phyloP scores from a whole-genome alignment of 2,113 vertebrate species.

The Ceratotherium simum region DNA sequence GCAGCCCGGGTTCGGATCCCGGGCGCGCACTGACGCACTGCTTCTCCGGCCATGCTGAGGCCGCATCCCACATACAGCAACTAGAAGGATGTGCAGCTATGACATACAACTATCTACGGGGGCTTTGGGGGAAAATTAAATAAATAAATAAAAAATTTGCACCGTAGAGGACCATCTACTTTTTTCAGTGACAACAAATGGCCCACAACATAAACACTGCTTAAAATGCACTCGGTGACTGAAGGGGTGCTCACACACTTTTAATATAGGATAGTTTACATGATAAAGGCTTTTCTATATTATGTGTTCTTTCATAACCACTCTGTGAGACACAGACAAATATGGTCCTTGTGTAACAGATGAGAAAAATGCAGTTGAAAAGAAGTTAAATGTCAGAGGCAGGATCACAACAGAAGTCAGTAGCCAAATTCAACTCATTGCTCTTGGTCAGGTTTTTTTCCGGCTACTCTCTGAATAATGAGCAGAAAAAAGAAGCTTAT shows the following conservation, averaged over 20 bases:
- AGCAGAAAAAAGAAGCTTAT: neutral
- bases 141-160: neutral
- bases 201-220: neutral
- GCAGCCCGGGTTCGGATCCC: no score
- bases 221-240: neutral
- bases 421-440: neutral
- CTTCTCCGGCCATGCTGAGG: no score
- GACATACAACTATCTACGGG: no score
- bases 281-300: neutral
- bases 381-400: slow-evolving; percentile 21
- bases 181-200: neutral
- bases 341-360: slow-evolving; percentile 15
- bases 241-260: neutral
- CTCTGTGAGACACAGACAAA: neutral
- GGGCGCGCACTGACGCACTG: no score
- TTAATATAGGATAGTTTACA: slow-evolving; percentile 11
- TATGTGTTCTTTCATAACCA: neutral
- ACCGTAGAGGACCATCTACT: neutral
- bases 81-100: no score
- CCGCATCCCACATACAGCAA: no score
- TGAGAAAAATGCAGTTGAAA: slow-evolving; percentile 22
- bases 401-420: neutral
- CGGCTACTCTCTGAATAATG: neutral
- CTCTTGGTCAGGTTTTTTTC: neutral
- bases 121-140: no score